Evolutionary conservation across 2,797 vertebrate species (phyloP).

Genomic region (Sparidentex hasta): DNA sequence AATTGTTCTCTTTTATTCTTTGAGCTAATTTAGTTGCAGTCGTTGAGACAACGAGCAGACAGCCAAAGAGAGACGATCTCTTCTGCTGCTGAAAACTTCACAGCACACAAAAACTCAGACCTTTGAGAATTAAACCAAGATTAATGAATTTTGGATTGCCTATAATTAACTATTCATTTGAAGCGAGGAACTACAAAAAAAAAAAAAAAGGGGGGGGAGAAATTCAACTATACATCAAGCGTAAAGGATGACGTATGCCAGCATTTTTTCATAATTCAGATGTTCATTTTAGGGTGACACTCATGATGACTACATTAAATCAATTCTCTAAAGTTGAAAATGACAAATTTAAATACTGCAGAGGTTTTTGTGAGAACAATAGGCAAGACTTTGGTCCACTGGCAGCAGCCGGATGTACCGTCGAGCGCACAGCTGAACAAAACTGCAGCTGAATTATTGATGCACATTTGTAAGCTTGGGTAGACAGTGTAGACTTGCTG

Average conservation of each 20-base stretch:
- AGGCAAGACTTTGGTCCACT: conserved; percentile 16
- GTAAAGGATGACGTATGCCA: neutral
- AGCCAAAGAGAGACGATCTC: neutral
- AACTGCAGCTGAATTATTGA: conserved; percentile 72
- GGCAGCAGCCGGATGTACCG: conserved; percentile 38
- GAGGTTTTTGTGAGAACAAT: too few species aligned
- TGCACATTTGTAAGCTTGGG: conserved; percentile 56
- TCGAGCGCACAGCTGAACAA: conserved; percentile 49
- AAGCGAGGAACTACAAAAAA: neutral
- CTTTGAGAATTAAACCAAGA: neutral
- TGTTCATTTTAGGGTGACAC: neutral
- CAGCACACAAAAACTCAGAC: neutral
- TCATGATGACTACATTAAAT: neutral
- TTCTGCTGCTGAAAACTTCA: neutral
- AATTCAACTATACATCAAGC: conserved; percentile 5
- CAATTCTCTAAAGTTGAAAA: conserved; percentile 2
- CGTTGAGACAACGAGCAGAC: neutral
- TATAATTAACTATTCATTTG: neutral
- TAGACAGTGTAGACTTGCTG: conserved; percentile 33
- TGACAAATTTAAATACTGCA: conserved; percentile 4
- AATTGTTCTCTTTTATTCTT: neutral
- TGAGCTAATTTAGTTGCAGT: neutral
- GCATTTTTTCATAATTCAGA: neutral
- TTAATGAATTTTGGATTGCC: neutral
- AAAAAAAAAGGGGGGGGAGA: neutral